Evolutionary conservation across 2,888 invertebrate species (phyloP).

Genomic region (Dryobotodes eremita): DNA sequence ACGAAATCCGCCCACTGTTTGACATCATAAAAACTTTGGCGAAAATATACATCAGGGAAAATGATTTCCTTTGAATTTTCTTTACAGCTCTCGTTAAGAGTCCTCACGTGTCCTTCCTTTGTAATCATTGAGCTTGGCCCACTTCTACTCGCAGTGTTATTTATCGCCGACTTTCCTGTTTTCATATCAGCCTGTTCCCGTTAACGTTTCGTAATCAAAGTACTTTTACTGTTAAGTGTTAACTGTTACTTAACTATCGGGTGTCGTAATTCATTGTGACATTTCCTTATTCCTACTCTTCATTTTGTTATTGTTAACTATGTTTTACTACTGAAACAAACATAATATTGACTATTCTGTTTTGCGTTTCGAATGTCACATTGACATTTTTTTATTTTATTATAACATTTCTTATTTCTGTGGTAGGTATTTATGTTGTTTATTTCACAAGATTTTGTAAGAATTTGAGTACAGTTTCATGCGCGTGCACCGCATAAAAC

Average conservation of each 20-base stretch:
- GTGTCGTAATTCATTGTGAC: slow-evolving; percentile 14
- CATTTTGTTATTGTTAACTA: slow-evolving; percentile 14
- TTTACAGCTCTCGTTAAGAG: slow-evolving; percentile 12
- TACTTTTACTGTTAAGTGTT: slow-evolving; percentile 41
- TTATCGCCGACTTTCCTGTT: slow-evolving; percentile 35
- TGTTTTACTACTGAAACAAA: neutral
- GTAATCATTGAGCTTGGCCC: slow-evolving; percentile 27
- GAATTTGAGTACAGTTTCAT: slow-evolving; percentile 5
- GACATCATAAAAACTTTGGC: neutral
- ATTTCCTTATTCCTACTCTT: slow-evolving; percentile 34
- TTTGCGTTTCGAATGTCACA: slow-evolving; percentile 26
- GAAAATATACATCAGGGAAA: slow-evolving; percentile 1
- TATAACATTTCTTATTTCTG: slow-evolving; percentile 13
- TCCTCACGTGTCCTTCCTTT: slow-evolving; percentile 18
- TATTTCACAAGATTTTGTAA: slow-evolving; percentile 7
- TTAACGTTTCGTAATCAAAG: slow-evolving; percentile 51
- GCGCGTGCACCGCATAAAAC: neutral
- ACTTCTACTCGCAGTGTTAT: slow-evolving; percentile 11
- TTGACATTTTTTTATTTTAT: slow-evolving; percentile 2
- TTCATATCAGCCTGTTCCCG: slow-evolving; percentile 47
- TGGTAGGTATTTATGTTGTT: neutral
- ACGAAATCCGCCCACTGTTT: slow-evolving; percentile 1
- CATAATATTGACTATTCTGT: neutral
- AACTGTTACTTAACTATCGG: slow-evolving; percentile 32
- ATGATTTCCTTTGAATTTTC: neutral